A percentile compares a stretch with the other conserved stretches of the same genome.
Evolutionary conservation across 2,888 invertebrate species (phyloP).

Genomic region (Alsophila aescularia): DNA sequence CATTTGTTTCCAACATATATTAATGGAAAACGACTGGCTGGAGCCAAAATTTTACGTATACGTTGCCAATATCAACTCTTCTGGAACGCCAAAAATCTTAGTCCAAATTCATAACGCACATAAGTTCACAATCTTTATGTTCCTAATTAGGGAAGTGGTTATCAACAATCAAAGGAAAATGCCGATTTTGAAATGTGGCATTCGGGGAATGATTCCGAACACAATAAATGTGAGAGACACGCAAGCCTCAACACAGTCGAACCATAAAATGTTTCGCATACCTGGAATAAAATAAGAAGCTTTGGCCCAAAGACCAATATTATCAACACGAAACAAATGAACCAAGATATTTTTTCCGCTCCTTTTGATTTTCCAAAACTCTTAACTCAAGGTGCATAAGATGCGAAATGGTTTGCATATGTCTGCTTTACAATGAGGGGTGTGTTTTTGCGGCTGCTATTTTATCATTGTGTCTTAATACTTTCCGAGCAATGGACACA

Average conservation of each 20-base stretch:
- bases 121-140: slow-evolving; percentile 44
- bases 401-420: slow-evolving; percentile 33
- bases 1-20: slow-evolving; percentile 5
- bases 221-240: slow-evolving; percentile 54
- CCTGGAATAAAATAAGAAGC: slow-evolving; percentile 63
- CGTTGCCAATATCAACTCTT: slow-evolving; percentile 19
- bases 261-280: slow-evolving; percentile 65
- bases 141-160: slow-evolving; percentile 52
- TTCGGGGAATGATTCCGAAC: slow-evolving; percentile 51
- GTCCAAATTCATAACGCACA: slow-evolving; percentile 10
- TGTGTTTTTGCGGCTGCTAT: slow-evolving; percentile 41
- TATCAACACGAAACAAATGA: slow-evolving; percentile 58
- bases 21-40: neutral
- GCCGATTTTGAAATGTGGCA: slow-evolving; percentile 49
- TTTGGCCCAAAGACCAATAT: slow-evolving; percentile 53
- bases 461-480: slow-evolving; percentile 44
- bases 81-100: slow-evolving; percentile 26
- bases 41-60: slow-evolving; percentile 15
- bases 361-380: slow-evolving; percentile 33
- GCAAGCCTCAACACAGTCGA: slow-evolving; percentile 59
- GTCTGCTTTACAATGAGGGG: slow-evolving; percentile 23
- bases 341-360: slow-evolving; percentile 50
- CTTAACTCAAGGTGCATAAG: slow-evolving; percentile 40
- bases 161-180: slow-evolving; percentile 49
- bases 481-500: slow-evolving; percentile 56